phyloP scores from a whole-genome alignment of 2,888 invertebrate species.

The Scaptodrosophila latifasciaeformis region DNA sequence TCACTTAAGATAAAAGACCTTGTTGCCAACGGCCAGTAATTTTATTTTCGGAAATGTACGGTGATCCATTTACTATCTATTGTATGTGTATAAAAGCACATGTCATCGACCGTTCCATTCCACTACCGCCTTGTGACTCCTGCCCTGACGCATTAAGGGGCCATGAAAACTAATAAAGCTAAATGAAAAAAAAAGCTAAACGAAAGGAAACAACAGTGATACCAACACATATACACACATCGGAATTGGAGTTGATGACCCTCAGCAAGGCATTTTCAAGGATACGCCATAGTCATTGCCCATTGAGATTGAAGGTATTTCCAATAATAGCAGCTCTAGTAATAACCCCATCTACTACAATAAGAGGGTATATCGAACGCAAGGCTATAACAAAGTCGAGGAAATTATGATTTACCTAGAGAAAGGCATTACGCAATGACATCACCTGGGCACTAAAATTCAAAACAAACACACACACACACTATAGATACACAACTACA shows the following conservation, averaged over 20 bases:
- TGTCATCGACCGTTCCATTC: too few relatives aligned
- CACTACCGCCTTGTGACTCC: too few relatives aligned
- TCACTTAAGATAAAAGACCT: too few relatives aligned
- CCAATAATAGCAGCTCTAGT: constrained; percentile 9
- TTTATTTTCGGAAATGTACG: too few relatives aligned
- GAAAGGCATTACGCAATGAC: constrained; percentile 9
- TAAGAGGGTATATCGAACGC: too few relatives aligned
- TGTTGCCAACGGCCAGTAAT: too few relatives aligned
- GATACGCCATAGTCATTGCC: constrained; percentile 40
- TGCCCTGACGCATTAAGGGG: constrained; percentile 6
- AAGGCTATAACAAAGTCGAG: too few relatives aligned
- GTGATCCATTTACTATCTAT: too few relatives aligned
- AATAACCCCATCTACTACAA: constrained; percentile 19
- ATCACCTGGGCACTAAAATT: constrained; percentile 24
- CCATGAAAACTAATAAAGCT: constrained; percentile 6
- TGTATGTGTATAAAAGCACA: too few relatives aligned
- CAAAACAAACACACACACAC: neutral
- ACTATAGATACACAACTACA: too few relatives aligned
- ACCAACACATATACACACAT: constrained; percentile 28
- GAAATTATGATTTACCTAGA: too few relatives aligned
- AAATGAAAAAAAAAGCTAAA: constrained; percentile 11
- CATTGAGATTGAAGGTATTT: constrained; percentile 62
- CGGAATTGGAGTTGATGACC: constrained; percentile 59
- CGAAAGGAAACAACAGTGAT: too few relatives aligned
- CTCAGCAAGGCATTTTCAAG: constrained; percentile 64